Base-by-base conservation (phyloP, 2,888 invertebrate species). In the Euspilapteryx auroguttella region DNA sequence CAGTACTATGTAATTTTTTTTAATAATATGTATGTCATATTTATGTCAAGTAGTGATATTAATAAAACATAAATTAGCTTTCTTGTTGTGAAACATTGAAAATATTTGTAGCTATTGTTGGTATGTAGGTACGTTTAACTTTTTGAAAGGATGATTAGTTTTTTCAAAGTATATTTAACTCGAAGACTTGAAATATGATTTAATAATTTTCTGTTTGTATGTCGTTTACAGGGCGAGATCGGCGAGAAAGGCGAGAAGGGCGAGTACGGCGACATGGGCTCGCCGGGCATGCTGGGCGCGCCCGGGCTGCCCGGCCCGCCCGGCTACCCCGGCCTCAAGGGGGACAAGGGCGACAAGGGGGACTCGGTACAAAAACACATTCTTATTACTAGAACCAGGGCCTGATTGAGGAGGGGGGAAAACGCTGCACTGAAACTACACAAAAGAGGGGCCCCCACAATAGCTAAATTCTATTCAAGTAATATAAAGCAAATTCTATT, bases 221-320 rank as follows among this genome's bases (percentile, higher is more conserved):
- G 8, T 6, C 5, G 5, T 6, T 55, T 51, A 1, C 63, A 88
- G 80, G 94, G 94, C 27, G 82, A 85, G 47, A 79, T 84, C 42
- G 94, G 94, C 12, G 87, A 88, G 4, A 91, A 91, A 49, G 95
- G 95, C 26, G 88, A 87, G 40, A 89, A 89, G 49, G 93, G 93
- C 30, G 89, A 89, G 50, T 88, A 87, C 54, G 94, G 94, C 7
- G 92, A 93, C 54, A 92, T 94, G 58, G 94, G 94, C 25, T 91
- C 92, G 6, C 92, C 95, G 8, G 95, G 96, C 34, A 81, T 94
- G 47, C 90, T 95, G 85, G 95, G 95, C 39, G 93, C 94, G 17
- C 94, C 95, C 10, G 94, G 94, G 12, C 58, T 87, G 38, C 86
- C 86, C 6, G 87, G 87, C 30, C 87, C 87, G 20, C 87, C 87